Evolutionary conservation across 1,140 invertebrate genomes (phyloP), one percentile per base, ranked within the genome.

Genomic region (Bombus superbus): DNA sequence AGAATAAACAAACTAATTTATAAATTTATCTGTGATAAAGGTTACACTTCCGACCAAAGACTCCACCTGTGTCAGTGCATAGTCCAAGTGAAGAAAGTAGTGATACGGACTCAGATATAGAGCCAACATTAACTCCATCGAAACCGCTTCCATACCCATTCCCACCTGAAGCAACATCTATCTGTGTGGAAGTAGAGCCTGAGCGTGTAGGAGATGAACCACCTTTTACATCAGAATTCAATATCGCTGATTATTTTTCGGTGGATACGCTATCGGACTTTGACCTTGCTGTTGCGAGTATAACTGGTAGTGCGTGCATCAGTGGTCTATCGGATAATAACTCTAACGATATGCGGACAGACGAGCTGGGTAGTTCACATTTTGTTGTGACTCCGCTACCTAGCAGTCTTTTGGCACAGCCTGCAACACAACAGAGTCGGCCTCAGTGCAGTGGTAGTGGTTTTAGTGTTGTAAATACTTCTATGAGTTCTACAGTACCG

Each of bases 41-140:
- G 97, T 95, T 97, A 94, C 97, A 97, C 93, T 97, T 97, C 94
- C 96, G 97, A 90, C 97, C 97, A 83, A 97, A 97, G 95, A 97
- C 97, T 73, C 96, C 96, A 73, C 96, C 96, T 64, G 95, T 95
- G 32, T 91, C 91, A 47, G 90, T 90, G 72, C 88, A 92, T 75
- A 92, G 87, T 91, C 89, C 92, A 42, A 93, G 93, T 47, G 92
- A 93, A 59, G 92, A 92, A 66, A 94, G 91, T 62, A 92, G 92
- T 32, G 93, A 95, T 35, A 91, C 91, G 44, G 94, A 95, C 72
- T 91, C 75, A 10, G 94, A 94, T 44, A 76, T 83, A 80, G 86
- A 90, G 81, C 76, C 79, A 78, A 47, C 81, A 38, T 89, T 76
- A 11, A 89, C 90, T 77, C 87, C 88, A 32, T 86, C 91, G 73